Percentiles rank a stretch among this genome's conserved stretches.
Conservation (phyloP, 2,797 vertebrate species). For the Rhadinocentrus ornatus region DNA sequence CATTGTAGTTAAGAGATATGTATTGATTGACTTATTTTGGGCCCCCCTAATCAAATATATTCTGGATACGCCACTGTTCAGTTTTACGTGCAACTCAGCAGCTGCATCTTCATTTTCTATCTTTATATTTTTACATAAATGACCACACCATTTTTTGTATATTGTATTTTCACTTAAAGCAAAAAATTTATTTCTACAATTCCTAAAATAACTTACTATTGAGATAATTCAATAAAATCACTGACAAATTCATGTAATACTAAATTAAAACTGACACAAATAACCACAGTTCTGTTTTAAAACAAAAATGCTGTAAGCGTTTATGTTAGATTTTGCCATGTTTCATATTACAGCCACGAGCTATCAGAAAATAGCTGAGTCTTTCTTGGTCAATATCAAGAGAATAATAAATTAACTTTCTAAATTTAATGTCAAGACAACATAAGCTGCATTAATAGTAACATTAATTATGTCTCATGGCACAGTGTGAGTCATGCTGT, state of each 20-base stretch:
- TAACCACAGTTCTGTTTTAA: not conserved
- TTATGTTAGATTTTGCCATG: not conserved
- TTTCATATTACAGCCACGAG: slow-evolving; percentile 38
- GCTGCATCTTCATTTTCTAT: not conserved
- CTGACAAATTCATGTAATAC: not conserved
- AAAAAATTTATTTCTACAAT: not conserved
- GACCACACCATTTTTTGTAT: not conserved
- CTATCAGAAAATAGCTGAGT: slow-evolving; percentile 40
- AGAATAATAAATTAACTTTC: slow-evolving; percentile 67
- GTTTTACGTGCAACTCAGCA: not conserved
- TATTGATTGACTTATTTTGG: too few relatives aligned
- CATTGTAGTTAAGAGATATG: too few relatives aligned
- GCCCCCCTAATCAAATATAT: too few relatives aligned
- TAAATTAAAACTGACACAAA: not conserved
- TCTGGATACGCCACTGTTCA: too few relatives aligned
- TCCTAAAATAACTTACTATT: too few relatives aligned
- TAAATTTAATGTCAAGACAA: slow-evolving; percentile 60
- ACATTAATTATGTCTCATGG: slow-evolving; percentile 69
- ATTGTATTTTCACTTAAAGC: not conserved
- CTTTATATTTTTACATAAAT: not conserved
- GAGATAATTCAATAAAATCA: not conserved
- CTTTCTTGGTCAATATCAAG: slow-evolving; percentile 64
- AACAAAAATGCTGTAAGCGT: not conserved
- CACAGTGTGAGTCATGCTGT: slow-evolving; percentile 61
- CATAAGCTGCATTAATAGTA: slow-evolving; percentile 53